A percentile compares a stretch with the other conserved stretches of the same genome.
Evolutionary conservation across 2,113 vertebrate genomes (phyloP).

Genomic region (Hippocampus mohnikei): DNA sequence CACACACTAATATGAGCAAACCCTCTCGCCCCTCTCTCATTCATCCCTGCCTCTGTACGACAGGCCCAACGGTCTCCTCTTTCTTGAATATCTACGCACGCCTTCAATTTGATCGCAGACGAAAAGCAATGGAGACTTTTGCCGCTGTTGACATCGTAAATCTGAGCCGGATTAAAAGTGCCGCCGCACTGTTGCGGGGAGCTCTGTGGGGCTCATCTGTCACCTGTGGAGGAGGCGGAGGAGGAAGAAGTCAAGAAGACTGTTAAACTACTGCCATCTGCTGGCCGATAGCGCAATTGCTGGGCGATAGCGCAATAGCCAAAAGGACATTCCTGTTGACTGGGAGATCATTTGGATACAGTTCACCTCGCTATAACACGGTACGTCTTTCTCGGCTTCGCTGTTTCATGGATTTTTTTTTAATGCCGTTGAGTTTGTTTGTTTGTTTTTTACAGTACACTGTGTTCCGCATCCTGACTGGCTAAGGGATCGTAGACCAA

Average conservation of each 20-base stretch:
- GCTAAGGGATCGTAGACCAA: no score
- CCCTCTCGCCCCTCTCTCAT: background rate
- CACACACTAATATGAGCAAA: slow-evolving; percentile 54
- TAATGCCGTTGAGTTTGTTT: no score
- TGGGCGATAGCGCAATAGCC: background rate
- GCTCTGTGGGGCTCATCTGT: slow-evolving; percentile 58
- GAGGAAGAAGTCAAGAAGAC: slow-evolving; percentile 14
- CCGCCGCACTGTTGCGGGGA: slow-evolving; percentile 48
- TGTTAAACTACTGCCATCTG: slow-evolving; percentile 74
- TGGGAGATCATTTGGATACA: no score
- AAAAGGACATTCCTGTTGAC: background rate
- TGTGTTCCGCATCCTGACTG: no score
- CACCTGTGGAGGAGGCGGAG: slow-evolving; percentile 48
- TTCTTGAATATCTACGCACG: slow-evolving; percentile 61
- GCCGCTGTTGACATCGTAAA: slow-evolving; percentile 67
- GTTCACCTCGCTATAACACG: no score
- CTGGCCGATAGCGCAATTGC: slow-evolving; percentile 39
- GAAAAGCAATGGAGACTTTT: slow-evolving; percentile 55
- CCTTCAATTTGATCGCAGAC: slow-evolving; percentile 60
- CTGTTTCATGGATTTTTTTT: no score
- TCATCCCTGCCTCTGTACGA: slow-evolving; percentile 28
- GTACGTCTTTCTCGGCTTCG: no score
- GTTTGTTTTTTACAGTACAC: no score
- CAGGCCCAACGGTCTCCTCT: slow-evolving; percentile 46
- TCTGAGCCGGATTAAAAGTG: slow-evolving; percentile 66